Conservation (phyloP, 2,888 invertebrate genomes). For the Ephialtes manifestator region DNA sequence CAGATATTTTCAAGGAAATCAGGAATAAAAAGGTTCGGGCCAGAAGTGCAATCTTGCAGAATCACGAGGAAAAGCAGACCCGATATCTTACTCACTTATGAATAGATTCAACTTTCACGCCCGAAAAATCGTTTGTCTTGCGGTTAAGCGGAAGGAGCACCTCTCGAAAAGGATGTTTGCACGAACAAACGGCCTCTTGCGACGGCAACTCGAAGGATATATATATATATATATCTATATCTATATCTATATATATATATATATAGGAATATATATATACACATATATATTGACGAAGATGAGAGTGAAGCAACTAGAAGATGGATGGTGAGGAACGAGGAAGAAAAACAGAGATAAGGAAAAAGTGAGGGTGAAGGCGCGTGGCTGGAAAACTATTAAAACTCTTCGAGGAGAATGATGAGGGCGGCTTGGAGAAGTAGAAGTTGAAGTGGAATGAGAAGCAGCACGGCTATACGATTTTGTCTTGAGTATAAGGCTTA, state of each 20-base stretch:
- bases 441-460: slow-evolving; percentile 34
- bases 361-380: slow-evolving; percentile 38
- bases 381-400: slow-evolving; percentile 67
- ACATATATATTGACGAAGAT: slow-evolving; percentile 35
- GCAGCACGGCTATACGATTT: slow-evolving; percentile 39
- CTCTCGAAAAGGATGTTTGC: slow-evolving; percentile 59
- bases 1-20: not conserved
- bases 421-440: slow-evolving; percentile 43
- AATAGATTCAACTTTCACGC: slow-evolving; percentile 56
- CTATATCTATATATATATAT: not conserved
- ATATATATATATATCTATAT: slow-evolving; percentile 4
- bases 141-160: slow-evolving; percentile 32
- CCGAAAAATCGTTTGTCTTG: slow-evolving; percentile 42
- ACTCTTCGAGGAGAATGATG: slow-evolving; percentile 60
- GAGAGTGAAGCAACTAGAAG: slow-evolving; percentile 34
- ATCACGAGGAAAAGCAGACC: slow-evolving; percentile 43
- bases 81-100: slow-evolving; percentile 48
- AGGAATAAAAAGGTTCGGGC: slow-evolving; percentile 29
- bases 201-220: slow-evolving; percentile 11
- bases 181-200: slow-evolving; percentile 57
- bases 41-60: slow-evolving; percentile 51
- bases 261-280: not conserved
- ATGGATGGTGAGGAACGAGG: not conserved
- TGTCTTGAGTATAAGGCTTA: slow-evolving; percentile 52
- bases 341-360: slow-evolving; percentile 11